These are phyloP conservation scores for Mesorhabditis sp. DNA, from an alignment of 2,888 invertebrate species.

Conservation along the genomic window DNA sequence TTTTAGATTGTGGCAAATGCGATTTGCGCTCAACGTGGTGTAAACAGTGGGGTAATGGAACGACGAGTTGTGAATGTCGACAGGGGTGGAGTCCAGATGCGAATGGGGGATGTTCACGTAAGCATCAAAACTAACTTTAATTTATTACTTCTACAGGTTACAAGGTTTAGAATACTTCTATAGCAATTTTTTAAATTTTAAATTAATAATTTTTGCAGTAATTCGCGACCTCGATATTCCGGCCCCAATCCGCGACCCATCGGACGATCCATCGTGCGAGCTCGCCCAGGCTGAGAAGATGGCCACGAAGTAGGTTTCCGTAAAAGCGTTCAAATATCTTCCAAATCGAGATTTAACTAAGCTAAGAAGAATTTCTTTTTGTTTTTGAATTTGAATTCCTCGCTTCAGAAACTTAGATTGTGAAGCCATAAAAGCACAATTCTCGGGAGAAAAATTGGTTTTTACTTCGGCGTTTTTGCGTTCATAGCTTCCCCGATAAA, in stretches of 20 bases:
- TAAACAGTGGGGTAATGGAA: constrained; percentile 43
- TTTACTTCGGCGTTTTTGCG: too few relatives aligned
- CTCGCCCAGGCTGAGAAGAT: constrained; percentile 54
- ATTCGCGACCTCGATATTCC: not conserved
- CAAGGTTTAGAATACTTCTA: too few relatives aligned
- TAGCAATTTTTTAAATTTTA: not conserved
- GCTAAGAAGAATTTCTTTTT: too few relatives aligned
- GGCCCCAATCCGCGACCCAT: not conserved
- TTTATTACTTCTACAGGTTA: too few relatives aligned
- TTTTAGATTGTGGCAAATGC: constrained; percentile 40
- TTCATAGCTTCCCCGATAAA: too few relatives aligned
- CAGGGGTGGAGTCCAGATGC: constrained; percentile 35
- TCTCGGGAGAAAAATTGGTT: too few relatives aligned
- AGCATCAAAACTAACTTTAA: not conserved
- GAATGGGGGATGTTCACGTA: constrained; percentile 36
- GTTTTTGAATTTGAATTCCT: too few relatives aligned
- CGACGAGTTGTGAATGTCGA: constrained; percentile 49
- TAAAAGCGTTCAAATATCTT: not conserved
- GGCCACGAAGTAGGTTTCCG: constrained; percentile 42
- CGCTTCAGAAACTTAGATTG: too few relatives aligned
- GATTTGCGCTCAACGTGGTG: constrained; percentile 55
- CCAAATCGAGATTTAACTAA: too few relatives aligned
- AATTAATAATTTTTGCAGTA: constrained; percentile 5
- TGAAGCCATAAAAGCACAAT: too few relatives aligned
- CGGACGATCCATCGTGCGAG: constrained; percentile 43